phyloP scores from a whole-genome alignment of 1,140 invertebrate species.

The Portunus trituberculatus region DNA sequence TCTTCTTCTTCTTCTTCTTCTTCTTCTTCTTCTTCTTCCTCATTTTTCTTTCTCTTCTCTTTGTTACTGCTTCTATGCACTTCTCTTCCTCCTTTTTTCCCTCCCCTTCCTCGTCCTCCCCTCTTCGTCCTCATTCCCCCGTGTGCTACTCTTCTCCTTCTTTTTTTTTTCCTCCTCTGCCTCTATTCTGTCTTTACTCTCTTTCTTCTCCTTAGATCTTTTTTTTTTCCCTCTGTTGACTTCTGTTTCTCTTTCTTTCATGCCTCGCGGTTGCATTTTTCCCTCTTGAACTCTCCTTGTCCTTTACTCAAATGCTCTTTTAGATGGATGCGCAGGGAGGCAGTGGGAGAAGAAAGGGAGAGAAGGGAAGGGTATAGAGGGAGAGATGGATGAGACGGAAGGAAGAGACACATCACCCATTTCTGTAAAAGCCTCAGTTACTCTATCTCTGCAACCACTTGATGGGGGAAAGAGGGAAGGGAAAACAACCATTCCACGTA shows the following conservation, averaged over 20 bases:
- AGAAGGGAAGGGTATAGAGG: neutral
- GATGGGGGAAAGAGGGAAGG: neutral
- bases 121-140: slow-evolving; percentile 27
- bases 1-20: neutral
- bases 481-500: neutral
- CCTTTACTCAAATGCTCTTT: neutral
- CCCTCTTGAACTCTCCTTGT: neutral
- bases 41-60: neutral
- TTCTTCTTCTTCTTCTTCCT: neutral
- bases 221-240: neutral
- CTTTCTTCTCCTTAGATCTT: neutral
- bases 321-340: neutral
- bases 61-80: neutral
- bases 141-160: neutral
- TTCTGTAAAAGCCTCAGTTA: neutral
- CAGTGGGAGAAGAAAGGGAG: neutral
- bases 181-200: neutral
- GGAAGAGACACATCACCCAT: neutral
- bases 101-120: neutral
- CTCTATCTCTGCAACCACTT: neutral
- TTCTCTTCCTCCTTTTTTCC: neutral
- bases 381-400: neutral
- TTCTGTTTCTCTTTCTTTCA: neutral
- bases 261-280: neutral
- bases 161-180: neutral